Evolutionary conservation across 2,113 vertebrate species (phyloP), one percentile per base, ranked within the genome.

Genomic region (Toxostoma redivivum): DNA sequence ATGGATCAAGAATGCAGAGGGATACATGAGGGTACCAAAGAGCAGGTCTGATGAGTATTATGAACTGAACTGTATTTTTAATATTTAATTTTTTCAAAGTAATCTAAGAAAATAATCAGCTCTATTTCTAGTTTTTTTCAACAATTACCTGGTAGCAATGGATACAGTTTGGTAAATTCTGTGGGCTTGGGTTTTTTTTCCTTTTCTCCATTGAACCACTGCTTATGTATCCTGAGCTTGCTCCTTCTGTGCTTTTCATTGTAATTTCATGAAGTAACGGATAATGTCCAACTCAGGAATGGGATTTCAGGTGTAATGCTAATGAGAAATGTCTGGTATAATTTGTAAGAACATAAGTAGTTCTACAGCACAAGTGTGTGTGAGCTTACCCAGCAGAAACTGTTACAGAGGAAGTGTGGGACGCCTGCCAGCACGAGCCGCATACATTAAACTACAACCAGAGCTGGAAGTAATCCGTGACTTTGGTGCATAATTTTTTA

Each of bases 341-440:
- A 91, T 95, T 91, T 95, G 81, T 88, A 89, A 87, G 73, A 79
- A 74, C 85, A 38, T 42, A 67, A 84, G 37, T 65, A 87, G 53
- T 86, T 90, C 67, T 50, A 50, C 0, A 0, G 5, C 50, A 85
- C 42, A 78, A 80, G 51, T 31, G 56, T 13, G 23, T 65, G 35
- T 83, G 54, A 91, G 60, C 44, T 74, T 89, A 73, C 37, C 91
- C 70, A 95, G 81, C 67, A 94, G 93, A 94, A 96, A 69, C 35
- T 72, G 42, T 45, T 66, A 53, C 37, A 73, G 53, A 33, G 33
- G 71, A 76, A 44, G 35, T n/a, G 12, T 9, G 86, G 74, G 77
- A 77, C 65, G 81, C 30, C 48, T 91, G 82, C 79, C 92, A 97
- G 94, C 58, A 57, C 28, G 31, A 82, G 70, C 84, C 2, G 74